phyloP scores from a whole-genome alignment of 2,797 vertebrate genomes.

The Hoplostethus atlanticus region DNA sequence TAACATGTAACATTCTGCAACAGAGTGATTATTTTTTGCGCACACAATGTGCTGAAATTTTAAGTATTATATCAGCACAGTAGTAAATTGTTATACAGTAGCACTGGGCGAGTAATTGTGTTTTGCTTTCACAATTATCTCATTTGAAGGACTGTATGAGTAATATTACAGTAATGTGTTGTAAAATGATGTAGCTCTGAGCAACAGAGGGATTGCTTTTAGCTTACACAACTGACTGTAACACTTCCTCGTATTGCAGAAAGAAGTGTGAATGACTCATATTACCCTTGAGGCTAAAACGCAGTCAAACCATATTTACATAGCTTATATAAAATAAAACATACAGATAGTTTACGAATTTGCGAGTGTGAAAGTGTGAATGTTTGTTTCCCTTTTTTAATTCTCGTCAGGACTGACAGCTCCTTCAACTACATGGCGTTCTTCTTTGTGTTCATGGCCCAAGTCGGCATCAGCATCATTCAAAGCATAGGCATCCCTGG shows the following conservation, averaged over 20 bases:
- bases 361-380: not conserved
- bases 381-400: slow-evolving; percentile 1
- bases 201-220: not conserved
- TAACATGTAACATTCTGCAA: no score
- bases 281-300: not conserved
- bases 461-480: slow-evolving; percentile 95
- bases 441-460: slow-evolving; percentile 98
- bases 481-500: slow-evolving; percentile 97
- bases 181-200: not conserved
- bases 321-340: no score
- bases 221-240: not conserved
- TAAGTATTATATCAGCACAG: no score
- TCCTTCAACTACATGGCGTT: slow-evolving; percentile 99
- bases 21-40: not conserved
- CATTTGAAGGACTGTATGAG: no score
- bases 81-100: no score
- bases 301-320: not conserved
- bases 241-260: not conserved
- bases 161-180: no score
- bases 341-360: not conserved
- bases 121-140: no score
- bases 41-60: no score
- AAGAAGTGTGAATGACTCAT: not conserved
- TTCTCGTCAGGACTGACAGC: slow-evolving; percentile 90
- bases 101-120: no score